Base-by-base conservation (phyloP, 2,113 vertebrate species). In the Gnathonemus echidnorhynchus region DNA sequence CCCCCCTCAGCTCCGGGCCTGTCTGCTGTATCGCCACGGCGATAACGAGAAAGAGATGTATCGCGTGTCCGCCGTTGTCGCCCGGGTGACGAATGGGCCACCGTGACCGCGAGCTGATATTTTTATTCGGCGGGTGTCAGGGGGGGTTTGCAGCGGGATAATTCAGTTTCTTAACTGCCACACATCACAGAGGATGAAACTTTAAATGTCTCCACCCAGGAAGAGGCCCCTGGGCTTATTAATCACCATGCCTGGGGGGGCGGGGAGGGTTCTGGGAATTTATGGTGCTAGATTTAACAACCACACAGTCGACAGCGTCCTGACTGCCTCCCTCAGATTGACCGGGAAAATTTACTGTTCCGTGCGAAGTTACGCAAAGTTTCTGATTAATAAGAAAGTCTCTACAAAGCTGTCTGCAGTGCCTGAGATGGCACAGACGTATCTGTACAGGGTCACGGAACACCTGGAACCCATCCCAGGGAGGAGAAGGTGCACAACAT, bases 121-220 rank as follows among this genome's bases (percentile, higher is more conserved):
- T 94, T 96, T 92, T 92, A 90, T 90, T 92, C 87, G 88, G 86
- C 87, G 77, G 90, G 91, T 91, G 91, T 93, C 93, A 92, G 52
- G 15, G 19, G 53, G 62, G 86, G 87, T 89, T 92, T 89, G 87
- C 89, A 53, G 50, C 88, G 6, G 52, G 91, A 92, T 93, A 88
- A 94, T 95, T 94, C 93, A 93, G 91, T 50, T 91, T 88, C 91
- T 85, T 91, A 93, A 92, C 62, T 21, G 91, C 91, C 49, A 90
- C 88, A 89, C 91, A 92, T 92, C 74, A 24, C 46, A 50, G 66
- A 90, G 92, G 93, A 94, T 94, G 92, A 94, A 94, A 94, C 89
- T 89, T 88, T 93, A 93, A 95, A 95, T 94, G 94, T 93, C 92
- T 93, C 91, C 91, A 48, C 86, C 42, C 90, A 42, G 52, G 42